Evolutionary conservation across 2,888 invertebrate species (phyloP).

Genomic region (Eretmocerus hayati): DNA sequence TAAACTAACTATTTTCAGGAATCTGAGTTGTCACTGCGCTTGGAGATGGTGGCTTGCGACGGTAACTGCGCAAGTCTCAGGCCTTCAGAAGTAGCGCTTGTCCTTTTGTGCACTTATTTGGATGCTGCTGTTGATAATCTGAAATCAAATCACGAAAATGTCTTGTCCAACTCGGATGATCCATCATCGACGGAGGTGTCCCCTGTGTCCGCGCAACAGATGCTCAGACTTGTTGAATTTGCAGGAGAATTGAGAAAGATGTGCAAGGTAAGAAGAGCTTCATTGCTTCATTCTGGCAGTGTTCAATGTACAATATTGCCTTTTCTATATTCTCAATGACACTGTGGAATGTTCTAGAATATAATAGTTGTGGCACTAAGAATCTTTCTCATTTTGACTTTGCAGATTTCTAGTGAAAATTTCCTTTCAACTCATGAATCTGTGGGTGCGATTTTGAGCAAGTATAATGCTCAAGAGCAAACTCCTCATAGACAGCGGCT

Average conservation of each 20-base stretch:
- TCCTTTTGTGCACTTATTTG: conserved; percentile 67
- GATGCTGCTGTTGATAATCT: conserved; percentile 50
- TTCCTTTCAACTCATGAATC: conserved; percentile 57
- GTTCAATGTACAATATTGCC: no score
- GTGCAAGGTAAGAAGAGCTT: conserved; percentile 60
- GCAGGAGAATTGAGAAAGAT: conserved; percentile 65
- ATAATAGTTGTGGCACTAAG: no score
- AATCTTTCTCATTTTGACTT: no score
- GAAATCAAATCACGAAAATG: conserved; percentile 39
- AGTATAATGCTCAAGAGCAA: conserved; percentile 67
- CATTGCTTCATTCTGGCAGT: conserved; percentile 7
- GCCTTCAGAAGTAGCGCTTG: conserved; percentile 70
- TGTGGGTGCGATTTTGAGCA: conserved; percentile 59
- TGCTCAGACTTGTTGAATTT: conserved; percentile 61
- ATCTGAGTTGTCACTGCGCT: conserved; percentile 58
- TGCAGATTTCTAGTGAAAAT: conserved; percentile 63
- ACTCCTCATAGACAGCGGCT: conserved; percentile 65
- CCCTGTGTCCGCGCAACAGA: conserved; percentile 46
- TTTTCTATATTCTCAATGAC: no score
- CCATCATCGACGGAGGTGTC: conserved; percentile 28
- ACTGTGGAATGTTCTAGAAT: no score
- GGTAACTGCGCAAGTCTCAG: conserved; percentile 67
- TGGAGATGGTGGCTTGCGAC: conserved; percentile 72
- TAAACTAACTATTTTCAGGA: conserved; percentile 43
- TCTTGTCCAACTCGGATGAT: conserved; percentile 19